A percentile compares a stretch with the other conserved stretches of the same genome.
These are phyloP conservation scores for Riptortus pedestris DNA, from an alignment of 1,140 invertebrate genomes.

Conservation along the genomic window DNA sequence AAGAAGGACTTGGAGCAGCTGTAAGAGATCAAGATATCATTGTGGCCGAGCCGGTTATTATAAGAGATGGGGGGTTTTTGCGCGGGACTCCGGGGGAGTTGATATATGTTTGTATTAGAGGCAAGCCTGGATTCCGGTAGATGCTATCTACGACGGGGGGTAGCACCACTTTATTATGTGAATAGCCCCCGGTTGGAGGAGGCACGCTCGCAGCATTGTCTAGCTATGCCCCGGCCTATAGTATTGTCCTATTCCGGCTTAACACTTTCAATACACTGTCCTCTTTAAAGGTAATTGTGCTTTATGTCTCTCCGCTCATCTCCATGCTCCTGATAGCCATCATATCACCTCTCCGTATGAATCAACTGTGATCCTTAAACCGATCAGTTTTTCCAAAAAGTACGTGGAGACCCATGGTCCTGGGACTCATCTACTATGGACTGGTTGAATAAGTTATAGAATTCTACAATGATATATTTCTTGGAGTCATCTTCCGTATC, in stretches of 20 bases:
- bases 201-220: not conserved
- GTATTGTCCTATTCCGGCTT: not conserved
- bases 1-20: no score
- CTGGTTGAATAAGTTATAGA: no score
- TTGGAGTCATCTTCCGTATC: no score
- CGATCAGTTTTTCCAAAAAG: no score
- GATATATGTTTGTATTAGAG: not conserved
- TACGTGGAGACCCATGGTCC: no score
- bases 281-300: not conserved
- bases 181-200: not conserved
- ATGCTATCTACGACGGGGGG: not conserved
- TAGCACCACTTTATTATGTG: not conserved
- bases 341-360: not conserved
- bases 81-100: not conserved
- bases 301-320: not conserved
- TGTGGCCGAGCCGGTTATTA: not conserved
- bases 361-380: no score
- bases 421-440: no score
- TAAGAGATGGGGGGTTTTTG: not conserved
- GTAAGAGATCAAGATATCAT: not conserved
- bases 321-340: not conserved
- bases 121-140: not conserved
- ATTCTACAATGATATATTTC: no score
- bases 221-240: not conserved
- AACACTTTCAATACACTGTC: not conserved